Evolutionary conservation across 1,140 invertebrate species (phyloP), one percentile per base, ranked within the genome.

Genomic region (Brachionus manjavacas): DNA sequence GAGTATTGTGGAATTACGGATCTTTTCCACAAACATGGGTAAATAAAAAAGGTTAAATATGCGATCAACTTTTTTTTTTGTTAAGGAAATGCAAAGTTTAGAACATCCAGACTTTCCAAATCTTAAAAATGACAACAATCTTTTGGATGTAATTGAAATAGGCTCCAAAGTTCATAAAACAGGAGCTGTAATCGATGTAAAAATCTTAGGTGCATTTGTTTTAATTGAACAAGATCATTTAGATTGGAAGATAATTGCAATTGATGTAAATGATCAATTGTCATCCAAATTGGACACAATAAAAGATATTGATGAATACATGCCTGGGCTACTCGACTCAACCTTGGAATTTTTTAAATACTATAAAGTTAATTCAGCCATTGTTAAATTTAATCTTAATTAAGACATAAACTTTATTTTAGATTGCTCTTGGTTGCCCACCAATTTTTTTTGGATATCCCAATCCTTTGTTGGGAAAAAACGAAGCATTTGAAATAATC

Each of bases 1-100:
- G 98, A 23, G 99, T 99, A 90, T 99, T 99, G 87, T 99, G 98
- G 98, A 99, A 99, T 91, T 99, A 99, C 90, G 98, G 98, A 85
- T 97, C 97, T 68, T 88, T 99, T 74, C 98, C 98, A 64, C 98
- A 90, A 92, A 99, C 97, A 7, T 99, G 97, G 96, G 68, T 72
- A 23, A 72, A 14, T 28, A n/a, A 31, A 6, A 12, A 70, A 70
- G 39, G 1, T 16, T 23, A 66, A 66, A 16, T 25, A 66, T 25
- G 7, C 9, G 31, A 35, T 41, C 12, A 41, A 39, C 8, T 39
- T 72, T n/a, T 39, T 72, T n/a, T 72, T 39, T 43, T 41, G 4
- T 39, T n/a, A 16, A 72, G 68, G 72, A 76, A 76, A 76, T 76
- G 72, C 12, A 35, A 28, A 46, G 72, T 28, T 76, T n/a, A 46